Base-by-base conservation (phyloP, 1,140 invertebrate species). In the Drosophila subobscura region DNA sequence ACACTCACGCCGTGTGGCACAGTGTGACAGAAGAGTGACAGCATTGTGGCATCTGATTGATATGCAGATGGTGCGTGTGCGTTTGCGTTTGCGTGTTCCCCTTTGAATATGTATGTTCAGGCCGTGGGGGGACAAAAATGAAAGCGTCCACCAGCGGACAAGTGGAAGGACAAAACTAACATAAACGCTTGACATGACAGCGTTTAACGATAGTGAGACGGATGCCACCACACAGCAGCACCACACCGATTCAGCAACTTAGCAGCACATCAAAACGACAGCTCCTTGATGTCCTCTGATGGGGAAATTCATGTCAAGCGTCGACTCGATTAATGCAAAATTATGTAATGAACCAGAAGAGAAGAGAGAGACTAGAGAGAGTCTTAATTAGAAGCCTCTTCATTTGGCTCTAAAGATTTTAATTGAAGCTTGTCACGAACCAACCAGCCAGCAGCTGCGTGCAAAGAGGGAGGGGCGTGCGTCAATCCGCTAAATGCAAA, bases 21-120 rank as follows among this genome's bases (percentile, higher is more conserved):
- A 68, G 58, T 77, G 74, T 86, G 81, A 81, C 83, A 86, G 81
- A 41, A 51, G 65, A 81, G 77, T 77, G 81, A 78, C 81, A 88
- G 70, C 61, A 33, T 33, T 52, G 60, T 88, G 81, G 72, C 83
- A 71, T 65, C 65, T 85, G 81, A 85, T 85, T 85, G 81, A 85
- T 88, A 85, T 81, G 81, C 81, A 88, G 70, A 75, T 58, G 67
- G 77, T 64, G 74, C 56, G 59, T 61, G 55, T 81, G 63, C 55
- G 58, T 60, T 47, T 58, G 44, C 20, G 23, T 37, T 47, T 58
- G 44, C 20, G 23, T 37, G 23, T 49, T 12, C 33, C 33, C 33
- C 12, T 12, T 10, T 37, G 33, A 37, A 44, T 41, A 25, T 33
- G 33, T 46, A 27, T 70, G 42, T 51, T 37, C 33, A 68, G 52